These are phyloP conservation scores for Tetranychus urticae DNA, from an alignment of 1,140 invertebrate genomes.

Conservation along the genomic window DNA sequence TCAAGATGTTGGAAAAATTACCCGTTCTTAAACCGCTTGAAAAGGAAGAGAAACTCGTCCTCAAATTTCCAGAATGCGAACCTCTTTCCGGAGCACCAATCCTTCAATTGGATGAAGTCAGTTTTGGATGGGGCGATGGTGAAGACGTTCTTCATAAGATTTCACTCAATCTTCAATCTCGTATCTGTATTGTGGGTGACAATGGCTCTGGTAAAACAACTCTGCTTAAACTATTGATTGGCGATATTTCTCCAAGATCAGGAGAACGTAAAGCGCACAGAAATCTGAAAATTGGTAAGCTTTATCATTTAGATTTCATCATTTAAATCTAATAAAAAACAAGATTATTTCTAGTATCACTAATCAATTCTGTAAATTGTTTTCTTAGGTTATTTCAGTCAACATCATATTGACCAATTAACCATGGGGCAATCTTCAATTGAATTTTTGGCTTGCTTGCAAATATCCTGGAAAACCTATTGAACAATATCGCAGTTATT, in stretches of 20 bases:
- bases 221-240: conserved; percentile 79
- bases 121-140: conserved; percentile 46
- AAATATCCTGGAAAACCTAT: conserved; percentile 59
- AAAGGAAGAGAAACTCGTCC: conserved; percentile 68
- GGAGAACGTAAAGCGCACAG: conserved; percentile 66
- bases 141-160: conserved; percentile 9
- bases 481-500: conserved; percentile 76
- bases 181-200: conserved; percentile 42
- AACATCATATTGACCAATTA: conserved; percentile 95
- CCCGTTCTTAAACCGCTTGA: conserved; percentile 82
- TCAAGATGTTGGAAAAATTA: conserved; percentile 96
- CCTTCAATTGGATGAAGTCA: conserved; percentile 74
- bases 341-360: too few relatives aligned
- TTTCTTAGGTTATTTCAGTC: conserved; percentile 70
- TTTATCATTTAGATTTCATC: not conserved
- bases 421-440: conserved; percentile 73
- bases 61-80: conserved; percentile 82
- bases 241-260: conserved; percentile 52
- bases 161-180: conserved; percentile 61
- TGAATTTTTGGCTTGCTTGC: conserved; percentile 47
- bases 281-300: conserved; percentile 33
- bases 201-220: conserved; percentile 96
- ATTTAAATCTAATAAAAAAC: too few relatives aligned
- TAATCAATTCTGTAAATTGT: too few relatives aligned
- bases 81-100: conserved; percentile 63